Evolutionary conservation across 2,113 vertebrate species (phyloP).

Genomic region (Acanthochromis polyacanthus): DNA sequence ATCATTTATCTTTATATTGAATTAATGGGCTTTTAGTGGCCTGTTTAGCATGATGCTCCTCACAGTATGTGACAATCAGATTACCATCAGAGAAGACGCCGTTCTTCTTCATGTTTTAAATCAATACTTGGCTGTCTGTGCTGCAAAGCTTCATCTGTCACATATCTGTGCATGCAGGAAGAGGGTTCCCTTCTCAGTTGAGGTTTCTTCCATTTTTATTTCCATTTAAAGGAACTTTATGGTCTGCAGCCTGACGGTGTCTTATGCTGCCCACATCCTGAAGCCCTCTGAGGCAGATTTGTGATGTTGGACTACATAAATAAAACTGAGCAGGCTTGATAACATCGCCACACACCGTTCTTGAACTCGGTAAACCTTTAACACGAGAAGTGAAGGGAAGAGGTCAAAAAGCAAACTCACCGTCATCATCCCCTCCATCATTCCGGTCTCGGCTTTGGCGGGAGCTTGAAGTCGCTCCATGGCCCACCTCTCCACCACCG

Average conservation of each 20-base stretch:
- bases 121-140: neutral
- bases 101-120: no score
- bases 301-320: neutral
- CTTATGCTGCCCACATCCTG: no score
- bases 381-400: neutral
- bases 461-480: constrained; percentile 95
- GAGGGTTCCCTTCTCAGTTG: no score
- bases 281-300: neutral
- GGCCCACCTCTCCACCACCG: constrained; percentile 94
- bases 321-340: neutral
- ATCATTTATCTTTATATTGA: neutral
- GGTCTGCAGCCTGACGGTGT: no score
- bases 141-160: neutral
- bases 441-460: constrained; percentile 89
- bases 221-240: no score
- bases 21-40: neutral
- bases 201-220: no score
- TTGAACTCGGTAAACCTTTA: neutral
- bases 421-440: constrained; percentile 95
- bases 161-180: no score
- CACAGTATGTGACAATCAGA: no score
- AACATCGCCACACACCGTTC: neutral
- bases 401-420: constrained; percentile 77
- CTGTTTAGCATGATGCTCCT: neutral
- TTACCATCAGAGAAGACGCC: no score